These are phyloP conservation scores for Littorina saxatilis DNA, from an alignment of 1,140 invertebrate species.

Conservation along the genomic window DNA sequence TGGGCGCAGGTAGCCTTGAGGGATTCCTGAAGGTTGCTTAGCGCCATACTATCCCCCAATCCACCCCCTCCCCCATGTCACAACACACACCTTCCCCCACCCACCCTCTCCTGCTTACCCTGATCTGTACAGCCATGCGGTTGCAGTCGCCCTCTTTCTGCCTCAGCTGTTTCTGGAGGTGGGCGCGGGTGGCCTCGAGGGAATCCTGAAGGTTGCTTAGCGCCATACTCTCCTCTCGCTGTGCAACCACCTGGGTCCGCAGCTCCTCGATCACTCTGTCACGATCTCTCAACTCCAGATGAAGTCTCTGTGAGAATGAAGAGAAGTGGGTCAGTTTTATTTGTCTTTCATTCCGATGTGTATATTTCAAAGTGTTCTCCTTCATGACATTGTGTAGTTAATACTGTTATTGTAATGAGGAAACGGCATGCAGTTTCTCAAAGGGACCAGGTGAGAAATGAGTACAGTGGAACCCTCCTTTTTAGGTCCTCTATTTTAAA, in stretches of 20 bases:
- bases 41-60: slow-evolving; percentile 70
- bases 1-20: slow-evolving; percentile 73
- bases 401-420: too few relatives aligned
- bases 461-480: too few relatives aligned
- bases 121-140: slow-evolving; percentile 74
- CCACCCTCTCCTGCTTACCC: slow-evolving; percentile 65
- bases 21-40: slow-evolving; percentile 70
- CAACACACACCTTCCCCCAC: too few relatives aligned
- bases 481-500: too few relatives aligned
- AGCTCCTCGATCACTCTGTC: slow-evolving; percentile 64
- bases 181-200: slow-evolving; percentile 72
- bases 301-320: slow-evolving; percentile 60
- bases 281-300: slow-evolving; percentile 60
- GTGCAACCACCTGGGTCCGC: slow-evolving; percentile 61
- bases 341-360: too few relatives aligned
- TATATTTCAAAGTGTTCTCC: too few relatives aligned
- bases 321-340: too few relatives aligned
- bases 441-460: too few relatives aligned
- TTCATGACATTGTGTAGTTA: too few relatives aligned
- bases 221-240: slow-evolving; percentile 71
- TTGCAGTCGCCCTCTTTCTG: slow-evolving; percentile 75
- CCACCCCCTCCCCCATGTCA: too few relatives aligned
- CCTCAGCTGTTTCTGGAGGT: slow-evolving; percentile 74
- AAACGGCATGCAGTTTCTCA: too few relatives aligned
- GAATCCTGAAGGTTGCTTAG: slow-evolving; percentile 70